These are phyloP conservation scores for Xiphorhynchus erythropygius DNA, from an alignment of 2,797 vertebrate genomes.

Conservation along the genomic window DNA sequence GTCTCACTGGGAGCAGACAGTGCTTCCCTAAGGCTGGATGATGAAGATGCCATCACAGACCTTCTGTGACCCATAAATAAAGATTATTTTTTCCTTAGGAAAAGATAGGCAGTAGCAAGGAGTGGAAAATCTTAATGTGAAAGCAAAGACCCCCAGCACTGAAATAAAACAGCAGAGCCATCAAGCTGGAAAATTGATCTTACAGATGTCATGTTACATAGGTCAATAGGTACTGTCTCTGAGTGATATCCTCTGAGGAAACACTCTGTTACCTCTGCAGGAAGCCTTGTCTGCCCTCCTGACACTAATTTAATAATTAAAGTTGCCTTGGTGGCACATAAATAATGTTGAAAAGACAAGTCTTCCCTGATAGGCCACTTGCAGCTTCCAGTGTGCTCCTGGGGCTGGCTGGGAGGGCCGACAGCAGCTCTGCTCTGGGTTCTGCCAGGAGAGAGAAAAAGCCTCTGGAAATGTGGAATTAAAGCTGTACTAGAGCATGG, in stretches of 20 bases:
- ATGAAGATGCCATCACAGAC: too few relatives aligned
- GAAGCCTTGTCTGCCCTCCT: conserved; percentile 41
- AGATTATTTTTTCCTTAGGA: too few relatives aligned
- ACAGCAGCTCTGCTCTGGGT: background rate
- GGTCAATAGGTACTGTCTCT: conserved; percentile 51
- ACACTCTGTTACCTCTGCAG: conserved; percentile 18
- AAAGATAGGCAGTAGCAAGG: too few relatives aligned
- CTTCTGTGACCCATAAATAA: too few relatives aligned
- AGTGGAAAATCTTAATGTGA: too few relatives aligned
- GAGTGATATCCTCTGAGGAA: conserved; percentile 5
- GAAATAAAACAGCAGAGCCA: too few relatives aligned
- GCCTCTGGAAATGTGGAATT: background rate
- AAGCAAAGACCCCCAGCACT: too few relatives aligned
- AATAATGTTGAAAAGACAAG: background rate
- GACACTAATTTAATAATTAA: conserved; percentile 25
- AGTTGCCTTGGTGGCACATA: conserved; percentile 12
- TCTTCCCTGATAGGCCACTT: background rate
- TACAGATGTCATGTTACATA: conserved; percentile 33
- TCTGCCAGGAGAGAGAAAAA: background rate
- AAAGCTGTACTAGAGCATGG: background rate
- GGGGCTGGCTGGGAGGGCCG: background rate
- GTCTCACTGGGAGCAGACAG: background rate
- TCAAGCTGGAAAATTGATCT: background rate
- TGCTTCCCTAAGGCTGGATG: background rate
- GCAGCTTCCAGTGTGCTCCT: background rate